Evolutionary conservation across 1,140 invertebrate genomes (phyloP), one percentile per base, ranked within the genome.

Genomic region (Cydia fagiglandana): DNA sequence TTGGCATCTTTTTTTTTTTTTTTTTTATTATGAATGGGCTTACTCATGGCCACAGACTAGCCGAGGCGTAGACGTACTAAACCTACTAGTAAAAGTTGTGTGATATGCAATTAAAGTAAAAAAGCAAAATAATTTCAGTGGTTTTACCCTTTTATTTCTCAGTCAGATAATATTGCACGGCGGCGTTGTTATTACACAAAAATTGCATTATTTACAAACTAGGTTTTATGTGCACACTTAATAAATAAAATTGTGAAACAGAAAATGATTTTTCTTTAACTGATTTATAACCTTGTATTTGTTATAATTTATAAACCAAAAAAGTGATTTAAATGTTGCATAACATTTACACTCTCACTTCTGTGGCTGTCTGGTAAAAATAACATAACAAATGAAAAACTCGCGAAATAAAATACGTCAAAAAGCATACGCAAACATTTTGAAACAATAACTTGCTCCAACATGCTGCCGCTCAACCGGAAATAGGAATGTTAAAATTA

Each of bases 361-460:
- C 50, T 50, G 50, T 17, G 15, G 6, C 17, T 24, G 56, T 61
- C 64, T 13, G 30, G 2, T 66, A 66, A 66, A 38, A 66, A 66
- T 7, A 28, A 64, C 6, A 66, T 5, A 66, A 66, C 10, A 30
- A 66, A 66, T 34, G 12, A 9, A 66, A 66, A 68, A 34, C 30
- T 24, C 64, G 66, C 9, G 30, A 45, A 70, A n/a, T 1, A 38
- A 64, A 34, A 70, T 17, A 70, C 34, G 66, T 70, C 66, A 45
- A 70, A 70, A 70, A 70, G 30, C 66, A n/a, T 17, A 70, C 64
- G 15, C 64, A 45, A 70, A 70, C 38, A 70, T 45, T 66, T 66
- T 38, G n/a, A 61, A 61, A 61, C 66, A 70, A 70, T 38, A 70
- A 70, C 5, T 38, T 38, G 41, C 56, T 61, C 20, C 56, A 61